These are phyloP conservation scores for Polydesmus complanatus DNA, from an alignment of 2,888 invertebrate species.

Conservation along the genomic window DNA sequence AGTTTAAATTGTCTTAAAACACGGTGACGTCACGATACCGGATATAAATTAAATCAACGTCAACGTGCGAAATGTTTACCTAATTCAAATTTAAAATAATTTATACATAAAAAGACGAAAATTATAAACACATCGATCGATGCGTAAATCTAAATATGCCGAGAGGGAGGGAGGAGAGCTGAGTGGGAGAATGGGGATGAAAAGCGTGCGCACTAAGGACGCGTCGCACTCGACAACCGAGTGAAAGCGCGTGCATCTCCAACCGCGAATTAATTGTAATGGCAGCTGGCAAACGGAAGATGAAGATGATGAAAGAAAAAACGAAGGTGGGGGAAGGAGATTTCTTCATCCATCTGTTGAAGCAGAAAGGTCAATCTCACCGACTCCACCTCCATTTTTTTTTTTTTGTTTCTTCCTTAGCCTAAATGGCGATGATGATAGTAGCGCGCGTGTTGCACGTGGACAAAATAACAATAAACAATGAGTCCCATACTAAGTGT, in stretches of 20 bases:
- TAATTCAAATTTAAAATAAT: not conserved
- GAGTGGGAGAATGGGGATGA: not conserved
- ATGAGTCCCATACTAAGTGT: not conserved
- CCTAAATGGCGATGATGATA: no score
- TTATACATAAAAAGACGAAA: not conserved
- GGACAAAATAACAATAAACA: not conserved
- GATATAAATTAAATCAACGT: not conserved
- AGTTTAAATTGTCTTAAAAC: not conserved
- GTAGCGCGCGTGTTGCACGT: not conserved
- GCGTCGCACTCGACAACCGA: no score
- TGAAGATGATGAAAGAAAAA: not conserved
- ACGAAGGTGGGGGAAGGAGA: not conserved
- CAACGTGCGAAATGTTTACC: no score
- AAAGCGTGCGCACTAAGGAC: no score
- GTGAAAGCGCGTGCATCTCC: no score
- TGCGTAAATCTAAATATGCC: not conserved
- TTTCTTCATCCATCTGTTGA: not conserved
- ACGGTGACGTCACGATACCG: constrained; percentile 1
- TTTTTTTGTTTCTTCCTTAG: no score
- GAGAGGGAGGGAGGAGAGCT: not conserved
- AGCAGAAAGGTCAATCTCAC: not conserved
- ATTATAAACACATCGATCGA: not conserved
- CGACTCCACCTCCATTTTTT: not conserved
- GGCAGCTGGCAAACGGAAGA: not conserved
- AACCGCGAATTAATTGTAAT: not conserved